Percentiles rank a stretch among this genome's conserved stretches.
phyloP scores from a whole-genome alignment of 2,113 vertebrate genomes.

The Oxyura jamaicensis region DNA sequence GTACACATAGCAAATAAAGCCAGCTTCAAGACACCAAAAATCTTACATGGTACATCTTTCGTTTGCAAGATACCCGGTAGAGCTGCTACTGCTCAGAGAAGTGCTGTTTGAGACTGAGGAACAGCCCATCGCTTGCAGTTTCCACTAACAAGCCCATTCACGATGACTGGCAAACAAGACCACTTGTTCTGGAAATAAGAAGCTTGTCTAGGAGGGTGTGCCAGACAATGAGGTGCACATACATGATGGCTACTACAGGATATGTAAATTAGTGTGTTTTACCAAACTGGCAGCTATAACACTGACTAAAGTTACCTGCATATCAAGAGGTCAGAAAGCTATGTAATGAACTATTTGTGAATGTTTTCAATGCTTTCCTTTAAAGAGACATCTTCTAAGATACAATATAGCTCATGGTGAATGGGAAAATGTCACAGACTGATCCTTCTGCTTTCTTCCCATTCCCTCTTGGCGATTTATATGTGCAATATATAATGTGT shows the following conservation, averaged over 20 bases:
- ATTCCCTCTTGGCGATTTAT: background rate
- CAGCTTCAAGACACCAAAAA: background rate
- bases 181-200: background rate
- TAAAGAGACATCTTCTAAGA: background rate
- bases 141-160: background rate
- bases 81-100: background rate
- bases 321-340: background rate
- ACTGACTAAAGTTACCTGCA: background rate
- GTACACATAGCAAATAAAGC: background rate
- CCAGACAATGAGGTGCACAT: background rate
- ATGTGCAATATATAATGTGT: no score
- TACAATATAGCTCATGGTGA: background rate
- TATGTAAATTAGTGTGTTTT: background rate
- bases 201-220: background rate
- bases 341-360: background rate
- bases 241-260: background rate
- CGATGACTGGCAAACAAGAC: background rate
- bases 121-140: background rate
- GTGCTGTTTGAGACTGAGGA: background rate
- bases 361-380: background rate
- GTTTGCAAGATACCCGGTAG: background rate
- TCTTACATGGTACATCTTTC: background rate
- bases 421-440: background rate
- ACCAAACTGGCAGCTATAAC: background rate
- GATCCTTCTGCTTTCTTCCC: background rate